Conservation (phyloP, 2,888 invertebrate genomes). For the Serrognathus titanus region DNA sequence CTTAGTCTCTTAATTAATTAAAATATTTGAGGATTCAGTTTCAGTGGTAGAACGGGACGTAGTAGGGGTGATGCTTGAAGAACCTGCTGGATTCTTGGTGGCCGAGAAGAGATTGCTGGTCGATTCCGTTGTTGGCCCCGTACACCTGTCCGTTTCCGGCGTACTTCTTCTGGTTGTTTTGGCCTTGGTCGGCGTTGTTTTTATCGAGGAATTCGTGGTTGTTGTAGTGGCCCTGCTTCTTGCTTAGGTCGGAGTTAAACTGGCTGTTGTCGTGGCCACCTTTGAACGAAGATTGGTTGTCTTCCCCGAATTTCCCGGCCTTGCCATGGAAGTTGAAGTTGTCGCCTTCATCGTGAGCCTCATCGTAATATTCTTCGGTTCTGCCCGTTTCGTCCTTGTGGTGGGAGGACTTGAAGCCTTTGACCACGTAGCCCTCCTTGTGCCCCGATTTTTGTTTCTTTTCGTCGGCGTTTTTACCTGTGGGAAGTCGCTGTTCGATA, state of each 20-base stretch:
- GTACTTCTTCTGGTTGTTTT: slow-evolving; percentile 59
- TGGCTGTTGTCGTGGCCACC: slow-evolving; percentile 60
- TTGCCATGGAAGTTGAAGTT: slow-evolving; percentile 57
- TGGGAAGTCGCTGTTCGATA: slow-evolving; percentile 2
- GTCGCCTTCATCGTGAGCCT: slow-evolving; percentile 62
- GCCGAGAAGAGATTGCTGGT: slow-evolving; percentile 59
- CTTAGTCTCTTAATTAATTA: too few relatives aligned
- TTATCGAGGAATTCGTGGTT: slow-evolving; percentile 57
- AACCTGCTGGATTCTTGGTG: slow-evolving; percentile 60
- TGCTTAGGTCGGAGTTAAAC: slow-evolving; percentile 55
- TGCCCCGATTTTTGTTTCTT: slow-evolving; percentile 57
- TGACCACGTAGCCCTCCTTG: slow-evolving; percentile 63
- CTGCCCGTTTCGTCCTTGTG: slow-evolving; percentile 66
- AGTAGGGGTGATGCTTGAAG: slow-evolving; percentile 54
- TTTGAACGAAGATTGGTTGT: slow-evolving; percentile 56
- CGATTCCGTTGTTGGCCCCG: slow-evolving; percentile 59
- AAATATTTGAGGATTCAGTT: not conserved
- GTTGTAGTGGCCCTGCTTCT: slow-evolving; percentile 59
- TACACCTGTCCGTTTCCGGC: slow-evolving; percentile 56
- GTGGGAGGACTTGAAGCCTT: slow-evolving; percentile 64
- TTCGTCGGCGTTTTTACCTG: slow-evolving; percentile 55
- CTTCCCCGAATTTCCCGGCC: slow-evolving; percentile 58
- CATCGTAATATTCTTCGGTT: slow-evolving; percentile 63
- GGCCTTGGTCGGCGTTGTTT: slow-evolving; percentile 59
- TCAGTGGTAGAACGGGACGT: slow-evolving; percentile 3